phyloP scores from a whole-genome alignment of 2,113 vertebrate genomes.

The Colaptes auratus region DNA sequence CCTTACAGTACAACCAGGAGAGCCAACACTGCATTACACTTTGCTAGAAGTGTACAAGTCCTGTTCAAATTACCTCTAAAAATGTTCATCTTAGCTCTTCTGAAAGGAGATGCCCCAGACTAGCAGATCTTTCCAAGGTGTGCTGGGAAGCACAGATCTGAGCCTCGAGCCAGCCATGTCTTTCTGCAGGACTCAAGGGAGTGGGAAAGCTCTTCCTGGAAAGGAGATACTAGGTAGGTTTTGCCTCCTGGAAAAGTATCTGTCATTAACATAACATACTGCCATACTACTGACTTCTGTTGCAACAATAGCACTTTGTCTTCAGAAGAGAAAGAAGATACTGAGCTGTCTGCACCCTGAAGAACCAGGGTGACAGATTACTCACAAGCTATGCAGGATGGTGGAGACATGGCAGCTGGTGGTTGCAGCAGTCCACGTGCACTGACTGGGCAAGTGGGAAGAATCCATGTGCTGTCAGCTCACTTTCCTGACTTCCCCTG shows the following conservation, averaged over 20 bases:
- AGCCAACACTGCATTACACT: not conserved
- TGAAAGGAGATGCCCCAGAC: not conserved
- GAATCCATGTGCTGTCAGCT: not conserved
- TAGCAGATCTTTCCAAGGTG: not conserved
- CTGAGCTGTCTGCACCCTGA: not conserved
- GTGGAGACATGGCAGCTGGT: conserved; percentile 52
- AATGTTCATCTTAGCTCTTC: not conserved
- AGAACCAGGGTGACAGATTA: not conserved
- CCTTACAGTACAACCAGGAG: not conserved
- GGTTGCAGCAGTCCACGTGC: conserved; percentile 65
- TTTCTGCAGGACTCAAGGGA: not conserved
- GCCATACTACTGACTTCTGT: not conserved
- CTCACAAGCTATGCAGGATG: conserved; percentile 60
- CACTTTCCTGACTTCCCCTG: not conserved
- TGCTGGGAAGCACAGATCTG: not conserved
- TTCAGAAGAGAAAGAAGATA: not conserved
- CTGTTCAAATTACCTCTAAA: not conserved
- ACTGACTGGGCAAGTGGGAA: conserved; percentile 65
- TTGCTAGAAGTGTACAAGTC: not conserved
- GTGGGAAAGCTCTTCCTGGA: not conserved
- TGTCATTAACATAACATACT: not conserved
- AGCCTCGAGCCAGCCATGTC: fast-evolving
- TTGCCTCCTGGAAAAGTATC: not conserved
- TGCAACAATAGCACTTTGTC: not conserved
- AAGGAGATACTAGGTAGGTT: not conserved